These are phyloP conservation scores for Catagonus wagneri DNA, from an alignment of 2,113 vertebrate species.

Conservation along the genomic window DNA sequence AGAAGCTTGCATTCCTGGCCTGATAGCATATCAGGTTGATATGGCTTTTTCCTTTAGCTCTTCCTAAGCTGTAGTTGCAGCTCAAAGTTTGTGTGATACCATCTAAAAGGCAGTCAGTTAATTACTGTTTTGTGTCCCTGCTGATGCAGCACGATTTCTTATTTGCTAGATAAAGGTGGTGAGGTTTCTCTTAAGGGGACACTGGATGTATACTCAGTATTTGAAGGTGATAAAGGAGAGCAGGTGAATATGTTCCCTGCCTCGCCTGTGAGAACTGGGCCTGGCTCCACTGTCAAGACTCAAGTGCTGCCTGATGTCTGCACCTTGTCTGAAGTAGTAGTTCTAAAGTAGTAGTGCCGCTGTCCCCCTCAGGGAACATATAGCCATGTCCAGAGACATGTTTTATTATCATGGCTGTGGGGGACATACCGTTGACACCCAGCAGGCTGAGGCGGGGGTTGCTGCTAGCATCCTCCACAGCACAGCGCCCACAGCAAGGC, in stretches of 20 bases:
- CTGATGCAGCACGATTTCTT: neutral
- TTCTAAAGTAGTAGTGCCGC: neutral
- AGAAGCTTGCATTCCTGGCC: neutral
- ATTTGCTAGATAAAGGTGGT: neutral
- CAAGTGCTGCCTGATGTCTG: neutral
- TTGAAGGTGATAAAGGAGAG: neutral
- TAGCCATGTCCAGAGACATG: neutral
- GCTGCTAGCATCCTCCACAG: neutral
- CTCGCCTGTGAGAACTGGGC: neutral
- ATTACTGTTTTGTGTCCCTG: neutral
- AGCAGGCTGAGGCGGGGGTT: neutral
- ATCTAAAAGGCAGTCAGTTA: neutral
- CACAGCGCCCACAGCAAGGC: neutral
- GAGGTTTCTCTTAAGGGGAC: neutral
- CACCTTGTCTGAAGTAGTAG: neutral
- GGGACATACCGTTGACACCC: neutral
- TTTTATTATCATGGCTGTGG: neutral
- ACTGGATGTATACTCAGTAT: neutral
- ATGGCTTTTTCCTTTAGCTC: neutral
- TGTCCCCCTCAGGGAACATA: no score
- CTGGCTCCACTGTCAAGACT: neutral
- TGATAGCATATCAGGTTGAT: neutral
- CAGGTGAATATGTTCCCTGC: neutral
- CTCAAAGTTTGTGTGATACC: neutral
- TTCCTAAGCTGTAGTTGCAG: neutral